Base-by-base conservation (phyloP, 92 coral and sea anemone species). In the Scolanthus callimorphus region DNA sequence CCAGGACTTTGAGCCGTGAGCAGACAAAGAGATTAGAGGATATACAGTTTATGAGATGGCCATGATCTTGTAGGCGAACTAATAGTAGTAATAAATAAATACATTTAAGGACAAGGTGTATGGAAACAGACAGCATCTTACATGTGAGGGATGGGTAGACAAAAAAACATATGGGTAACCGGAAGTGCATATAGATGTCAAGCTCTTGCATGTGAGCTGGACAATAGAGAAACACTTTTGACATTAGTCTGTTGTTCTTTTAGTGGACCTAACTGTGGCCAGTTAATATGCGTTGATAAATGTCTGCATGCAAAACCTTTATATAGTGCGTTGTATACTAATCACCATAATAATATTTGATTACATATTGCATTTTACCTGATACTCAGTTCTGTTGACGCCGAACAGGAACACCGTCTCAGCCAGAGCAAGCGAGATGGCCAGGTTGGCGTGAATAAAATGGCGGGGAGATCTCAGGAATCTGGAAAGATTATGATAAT, bases 391-490 rank as follows among this genome's bases (percentile, higher is more conserved):
- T 50, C 73, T 80, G 38, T 70, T 70, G 34, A 83, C 66, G 11
- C 97, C 97, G 48, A 89, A 71, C 47, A 91, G 73, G 55, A 91
- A 91, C 21, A 81, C 49, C 51, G 73, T 59, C 26, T 91, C 92
- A 6, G 89, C 97, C 30, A 91, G 51, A 49, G 76, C 89, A 45
- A 91, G 65, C 1, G 97, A 91, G 31, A 91, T 65, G 19, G 95
- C 95, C 45, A 91, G 70, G 53, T 91, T 91, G 17, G 97, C 91
- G 54, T 91, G 97, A 66, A 91, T 79, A 54, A 89, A 75, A 53
- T 80, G 77, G 38, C 96, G 91, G 17, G 80, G 77, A 17, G 79
- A 46, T 21, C 78, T 87, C 54, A 76, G 54, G 79, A 83, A 91
- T 62, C 97, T 91, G 48, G 26, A 63, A 47, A 2, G 24, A 21